phyloP scores from a whole-genome alignment of 2,797 vertebrate species.

The Lates japonicus region DNA sequence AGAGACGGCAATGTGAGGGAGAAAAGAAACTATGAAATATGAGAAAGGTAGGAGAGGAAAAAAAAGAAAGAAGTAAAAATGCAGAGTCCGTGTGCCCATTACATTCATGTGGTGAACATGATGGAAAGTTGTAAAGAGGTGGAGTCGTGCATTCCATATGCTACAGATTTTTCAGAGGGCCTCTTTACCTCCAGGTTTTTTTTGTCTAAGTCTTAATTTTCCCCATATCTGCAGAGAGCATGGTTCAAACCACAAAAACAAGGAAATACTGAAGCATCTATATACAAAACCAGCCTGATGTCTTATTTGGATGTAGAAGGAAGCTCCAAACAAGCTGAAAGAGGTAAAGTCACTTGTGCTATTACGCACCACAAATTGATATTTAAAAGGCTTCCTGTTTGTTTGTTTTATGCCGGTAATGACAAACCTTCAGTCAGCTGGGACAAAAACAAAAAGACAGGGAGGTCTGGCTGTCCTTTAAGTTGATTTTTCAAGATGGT shows the following conservation, averaged over 20 bases:
- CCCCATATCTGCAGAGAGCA: slow-evolving; percentile 13
- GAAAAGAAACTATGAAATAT: slow-evolving; percentile 32
- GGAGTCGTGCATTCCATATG: slow-evolving; percentile 38
- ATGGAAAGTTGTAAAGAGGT: slow-evolving; percentile 43
- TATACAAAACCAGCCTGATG: background rate
- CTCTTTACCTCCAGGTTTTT: background rate
- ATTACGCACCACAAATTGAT: background rate
- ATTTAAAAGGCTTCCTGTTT: slow-evolving; percentile 18
- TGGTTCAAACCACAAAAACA: slow-evolving; percentile 9
- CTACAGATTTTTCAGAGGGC: slow-evolving; percentile 10
- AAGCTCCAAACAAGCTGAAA: background rate
- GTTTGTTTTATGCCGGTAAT: slow-evolving; percentile 17
- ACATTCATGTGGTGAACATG: slow-evolving; percentile 48
- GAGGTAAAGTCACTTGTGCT: background rate
- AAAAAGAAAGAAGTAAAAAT: slow-evolving; percentile 21
- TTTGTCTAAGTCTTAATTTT: slow-evolving; percentile 8
- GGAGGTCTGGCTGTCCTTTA: slow-evolving; percentile 34
- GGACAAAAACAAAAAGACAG: slow-evolving; percentile 40
- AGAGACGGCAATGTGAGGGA: slow-evolving; percentile 20
- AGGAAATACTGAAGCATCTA: slow-evolving; percentile 12
- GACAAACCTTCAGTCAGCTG: slow-evolving; percentile 14
- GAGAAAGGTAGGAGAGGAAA: slow-evolving; percentile 15
- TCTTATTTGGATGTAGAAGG: background rate
- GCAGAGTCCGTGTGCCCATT: slow-evolving; percentile 42
- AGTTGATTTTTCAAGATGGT: slow-evolving; percentile 56